Percentiles rank a stretch among this genome's conserved stretches.
phyloP scores from a whole-genome alignment of 2,888 invertebrate species.

The Oscheius sp. region DNA sequence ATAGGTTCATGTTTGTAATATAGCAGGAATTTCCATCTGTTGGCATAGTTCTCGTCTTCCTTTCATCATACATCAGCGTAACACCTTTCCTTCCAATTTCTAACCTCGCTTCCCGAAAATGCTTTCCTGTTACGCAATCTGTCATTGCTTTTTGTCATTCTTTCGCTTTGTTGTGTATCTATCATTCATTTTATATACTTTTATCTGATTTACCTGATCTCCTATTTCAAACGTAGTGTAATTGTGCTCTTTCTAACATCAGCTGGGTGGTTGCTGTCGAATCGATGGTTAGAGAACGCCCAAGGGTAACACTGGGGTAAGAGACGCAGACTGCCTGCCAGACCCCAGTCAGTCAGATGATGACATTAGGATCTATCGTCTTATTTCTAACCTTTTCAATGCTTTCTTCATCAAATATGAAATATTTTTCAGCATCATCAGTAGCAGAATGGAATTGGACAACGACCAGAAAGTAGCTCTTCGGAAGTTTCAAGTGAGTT shows the following conservation, averaged over 20 bases:
- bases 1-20: too few species aligned
- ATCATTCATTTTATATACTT: too few species aligned
- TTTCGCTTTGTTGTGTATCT: too few species aligned
- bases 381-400: constrained; percentile 1
- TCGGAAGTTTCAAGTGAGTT: constrained; percentile 13
- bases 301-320: neutral
- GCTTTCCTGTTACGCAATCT: too few species aligned
- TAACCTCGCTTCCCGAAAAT: too few species aligned
- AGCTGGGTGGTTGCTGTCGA: neutral
- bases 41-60: too few species aligned
- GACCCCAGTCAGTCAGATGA: constrained; percentile 32
- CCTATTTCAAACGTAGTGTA: too few species aligned
- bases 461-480: neutral
- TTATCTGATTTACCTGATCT: too few species aligned
- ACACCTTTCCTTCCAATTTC: too few species aligned
- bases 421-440: neutral
- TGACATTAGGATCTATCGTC: constrained; percentile 21
- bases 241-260: constrained; percentile 21
- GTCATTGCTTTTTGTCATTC: too few species aligned
- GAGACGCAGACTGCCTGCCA: constrained; percentile 31
- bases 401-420: neutral
- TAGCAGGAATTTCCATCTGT: too few species aligned
- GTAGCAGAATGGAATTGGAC: constrained; percentile 13
- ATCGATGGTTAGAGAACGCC: constrained; percentile 20
- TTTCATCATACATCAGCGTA: too few species aligned